Evolutionary conservation across 2,113 vertebrate genomes (phyloP), one percentile per base, ranked within the genome.

Genomic region (Hippoglossus stenolepis): DNA sequence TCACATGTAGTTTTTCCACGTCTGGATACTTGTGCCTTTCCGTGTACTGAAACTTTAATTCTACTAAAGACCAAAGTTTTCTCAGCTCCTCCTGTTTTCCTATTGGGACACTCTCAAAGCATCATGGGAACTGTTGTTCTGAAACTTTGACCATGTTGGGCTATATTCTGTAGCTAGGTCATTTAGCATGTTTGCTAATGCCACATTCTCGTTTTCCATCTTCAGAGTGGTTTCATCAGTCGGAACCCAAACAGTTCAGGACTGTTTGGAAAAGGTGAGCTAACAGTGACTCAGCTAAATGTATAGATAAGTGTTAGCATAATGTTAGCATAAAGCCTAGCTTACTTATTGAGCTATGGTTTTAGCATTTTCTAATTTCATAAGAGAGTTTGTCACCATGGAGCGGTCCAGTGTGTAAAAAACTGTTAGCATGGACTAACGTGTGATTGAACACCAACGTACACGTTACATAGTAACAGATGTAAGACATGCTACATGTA

Each of bases 231-330:
- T 94, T 95, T 73, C 79, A 82, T 71, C 87, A 89, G 66, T 92
- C 88, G 11, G 89, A 95, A 76, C 92, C 94, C 56, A 94, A 91
- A 77, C 93, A 88, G 59, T 93, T 97, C 67, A 75, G 58, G 86
- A 93, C 89, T 7, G 82, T 96, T 76, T 96, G 95, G 96, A 95
- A 95, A 94, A 96, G 96, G 96, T 97, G 88, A 95, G 93, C 24
- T 53, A 59, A 20, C 13, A 8, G 2, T 54, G 11, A 13, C 31
- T 10, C 13, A 38, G 26, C 26, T 18, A 12, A 20, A 3, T 2
- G 6, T 23, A 13, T 45, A n/a, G 2, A 17, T 20, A 26, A 1
- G 13, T 67, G 15, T 40, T 51, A 61, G 17, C 60, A 40, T 40
- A 21, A 7, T 7, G 13, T 15, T 58, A 58, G 23, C 58, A 31